phyloP scores from a whole-genome alignment of 2,797 vertebrate species.

The Bovichtus diacanthus region DNA sequence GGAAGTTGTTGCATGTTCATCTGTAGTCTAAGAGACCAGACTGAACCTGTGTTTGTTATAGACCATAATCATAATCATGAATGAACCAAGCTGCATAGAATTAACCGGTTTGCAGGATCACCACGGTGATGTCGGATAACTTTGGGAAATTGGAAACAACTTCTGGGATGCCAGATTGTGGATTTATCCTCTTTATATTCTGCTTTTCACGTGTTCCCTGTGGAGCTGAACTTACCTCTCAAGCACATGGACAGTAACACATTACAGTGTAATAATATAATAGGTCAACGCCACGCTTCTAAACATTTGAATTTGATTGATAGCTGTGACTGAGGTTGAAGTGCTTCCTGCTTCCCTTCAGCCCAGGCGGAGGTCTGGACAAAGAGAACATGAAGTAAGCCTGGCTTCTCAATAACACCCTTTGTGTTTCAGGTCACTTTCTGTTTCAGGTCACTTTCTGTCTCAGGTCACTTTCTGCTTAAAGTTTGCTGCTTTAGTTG shows the following conservation, averaged over 20 bases:
- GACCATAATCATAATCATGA: not conserved
- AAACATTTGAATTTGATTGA: not conserved
- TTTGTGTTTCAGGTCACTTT: too few relatives aligned
- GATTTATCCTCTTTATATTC: not conserved
- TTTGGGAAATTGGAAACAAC: too few relatives aligned
- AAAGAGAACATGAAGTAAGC: not conserved
- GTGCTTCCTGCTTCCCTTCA: not conserved
- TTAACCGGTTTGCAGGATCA: not conserved
- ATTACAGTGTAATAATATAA: not conserved
- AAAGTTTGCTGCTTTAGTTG: too few relatives aligned
- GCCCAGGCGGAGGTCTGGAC: too few relatives aligned
- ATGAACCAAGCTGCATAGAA: slow-evolving; percentile 2
- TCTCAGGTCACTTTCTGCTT: too few relatives aligned
- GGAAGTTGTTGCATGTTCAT: not conserved
- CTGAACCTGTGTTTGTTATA: not conserved
- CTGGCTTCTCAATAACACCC: too few relatives aligned
- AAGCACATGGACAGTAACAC: too few relatives aligned
- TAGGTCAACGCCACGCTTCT: not conserved
- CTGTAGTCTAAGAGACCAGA: slow-evolving; percentile 7
- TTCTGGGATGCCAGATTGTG: not conserved
- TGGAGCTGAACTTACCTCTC: too few relatives aligned
- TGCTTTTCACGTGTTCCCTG: too few relatives aligned
- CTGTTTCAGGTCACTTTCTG: too few relatives aligned
- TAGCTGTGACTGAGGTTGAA: not conserved
- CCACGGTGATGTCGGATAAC: not conserved